Evolutionary conservation across 2,113 vertebrate genomes (phyloP).

Genomic region (Aspidoscelis tigris): DNA sequence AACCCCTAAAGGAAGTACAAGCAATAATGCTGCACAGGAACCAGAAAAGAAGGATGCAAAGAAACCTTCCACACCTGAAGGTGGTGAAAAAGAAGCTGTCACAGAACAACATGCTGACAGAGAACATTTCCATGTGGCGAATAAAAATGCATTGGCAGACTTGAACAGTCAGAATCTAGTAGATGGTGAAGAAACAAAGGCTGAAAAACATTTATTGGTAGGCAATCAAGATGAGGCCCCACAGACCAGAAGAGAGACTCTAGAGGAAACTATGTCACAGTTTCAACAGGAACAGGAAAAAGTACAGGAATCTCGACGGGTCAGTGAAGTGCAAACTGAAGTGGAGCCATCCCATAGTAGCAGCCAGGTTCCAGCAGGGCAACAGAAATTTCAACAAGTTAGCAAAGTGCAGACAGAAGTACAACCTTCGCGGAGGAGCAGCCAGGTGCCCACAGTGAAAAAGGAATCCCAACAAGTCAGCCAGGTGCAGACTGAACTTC

Average conservation of each 20-base stretch:
- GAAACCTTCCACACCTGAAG: neutral
- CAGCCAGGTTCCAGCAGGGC: neutral
- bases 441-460: neutral
- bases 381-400: neutral
- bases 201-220: neutral
- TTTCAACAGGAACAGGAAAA: neutral
- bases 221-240: neutral
- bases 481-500: neutral
- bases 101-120: neutral
- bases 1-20: neutral
- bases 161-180: neutral
- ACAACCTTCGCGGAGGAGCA: neutral
- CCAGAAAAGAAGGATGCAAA: neutral
- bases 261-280: no score
- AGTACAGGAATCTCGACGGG: neutral
- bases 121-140: neutral
- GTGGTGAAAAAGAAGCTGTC: neutral
- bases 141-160: neutral
- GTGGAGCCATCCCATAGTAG: neutral
- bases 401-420: neutral
- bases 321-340: neutral
- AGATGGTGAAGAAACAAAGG: neutral
- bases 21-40: neutral
- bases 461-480: neutral
- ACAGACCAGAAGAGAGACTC: neutral